Conservation (phyloP, 1,140 invertebrate genomes). For the Probaryconus sp. region DNA sequence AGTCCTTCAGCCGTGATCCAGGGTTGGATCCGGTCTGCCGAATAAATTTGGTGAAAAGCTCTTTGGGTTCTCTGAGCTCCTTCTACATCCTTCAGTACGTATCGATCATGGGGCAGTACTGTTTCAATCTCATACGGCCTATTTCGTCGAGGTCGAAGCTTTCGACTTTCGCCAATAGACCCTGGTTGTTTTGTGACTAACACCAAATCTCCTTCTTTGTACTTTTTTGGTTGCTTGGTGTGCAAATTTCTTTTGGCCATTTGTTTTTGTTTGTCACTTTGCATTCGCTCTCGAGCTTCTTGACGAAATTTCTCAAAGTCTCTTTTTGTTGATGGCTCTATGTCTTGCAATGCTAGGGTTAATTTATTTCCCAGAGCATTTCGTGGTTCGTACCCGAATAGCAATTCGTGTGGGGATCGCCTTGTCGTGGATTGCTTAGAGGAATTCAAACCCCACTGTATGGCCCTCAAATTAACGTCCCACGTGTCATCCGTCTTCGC, state of each 20-base stretch:
- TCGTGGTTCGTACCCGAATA: not conserved
- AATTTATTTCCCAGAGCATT: not conserved
- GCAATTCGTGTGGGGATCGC: not conserved
- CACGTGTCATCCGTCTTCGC: conserved; percentile 16
- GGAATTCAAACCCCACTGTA: conserved; percentile 36
- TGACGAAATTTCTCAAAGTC: not conserved
- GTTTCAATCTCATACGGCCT: conserved; percentile 52
- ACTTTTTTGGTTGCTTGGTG: not conserved
- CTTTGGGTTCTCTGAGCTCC: conserved; percentile 49
- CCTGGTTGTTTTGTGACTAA: not conserved
- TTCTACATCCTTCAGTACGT: conserved; percentile 46
- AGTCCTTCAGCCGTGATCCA: conserved; percentile 5
- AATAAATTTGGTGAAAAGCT: conserved; percentile 39
- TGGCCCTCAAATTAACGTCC: conserved; percentile 18
- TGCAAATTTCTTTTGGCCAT: not conserved
- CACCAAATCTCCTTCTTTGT: not conserved
- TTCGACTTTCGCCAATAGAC: not conserved
- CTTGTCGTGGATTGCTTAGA: conserved; percentile 14
- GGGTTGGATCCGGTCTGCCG: conserved; percentile 48
- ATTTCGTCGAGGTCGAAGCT: not conserved
- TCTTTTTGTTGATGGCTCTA: not conserved
- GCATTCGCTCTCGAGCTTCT: not conserved
- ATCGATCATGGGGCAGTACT: conserved; percentile 42
- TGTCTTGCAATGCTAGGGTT: not conserved
- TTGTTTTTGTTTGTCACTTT: not conserved